Base-by-base conservation (phyloP, 2,113 vertebrate species). In the Mormyrus lacerda region DNA sequence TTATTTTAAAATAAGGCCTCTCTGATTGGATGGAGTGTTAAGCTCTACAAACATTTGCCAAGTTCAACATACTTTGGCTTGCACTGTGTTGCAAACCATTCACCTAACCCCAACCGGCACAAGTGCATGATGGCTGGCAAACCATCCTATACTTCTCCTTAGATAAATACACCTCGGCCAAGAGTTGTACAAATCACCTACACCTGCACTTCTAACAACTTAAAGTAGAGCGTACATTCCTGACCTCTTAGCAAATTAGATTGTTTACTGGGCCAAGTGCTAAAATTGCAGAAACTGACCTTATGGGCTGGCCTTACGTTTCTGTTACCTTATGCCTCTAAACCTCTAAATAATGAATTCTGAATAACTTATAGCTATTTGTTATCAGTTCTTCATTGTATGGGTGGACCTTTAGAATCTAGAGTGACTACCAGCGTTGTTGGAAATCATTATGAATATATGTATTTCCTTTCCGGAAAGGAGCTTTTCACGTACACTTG, bases 161-260 rank as follows among this genome's bases (percentile, higher is more conserved):
- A 42, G 21, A n/a, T 84, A 84, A 84, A 84, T 84, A 84, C 82
- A 84, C 44, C 39, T 84, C 47, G 82, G 19, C 82, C 82, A 84
- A 84, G 19, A 45, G 42, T 44, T 84, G 82, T 10, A n/a, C 44
- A 84, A 84, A 84, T 84, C 39, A 47, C 19, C 82, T 45, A 84
- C 82, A 84, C 82, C 82, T 84, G 82, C 35, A 84, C 82, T 84
- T 47, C 9, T 44, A 24, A 45, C 24, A 27, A 19, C 85, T 87
- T 53, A 87, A 48, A n/a, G n/a, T 87, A 19, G 50, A 15, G 11
- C 4, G 47, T 87, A 31, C 50, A 35, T 86, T 35, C 84, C 48
- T 51, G 48, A 86, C 48, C 84, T 51, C 50, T 87, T 87, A 84
- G 42, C 24, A 47, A 21, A 44, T 84, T 44, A 84, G 19, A 47